Evolutionary conservation across 2,888 invertebrate genomes (phyloP), one percentile per base, ranked within the genome.

Genomic region (Clivina fossor): DNA sequence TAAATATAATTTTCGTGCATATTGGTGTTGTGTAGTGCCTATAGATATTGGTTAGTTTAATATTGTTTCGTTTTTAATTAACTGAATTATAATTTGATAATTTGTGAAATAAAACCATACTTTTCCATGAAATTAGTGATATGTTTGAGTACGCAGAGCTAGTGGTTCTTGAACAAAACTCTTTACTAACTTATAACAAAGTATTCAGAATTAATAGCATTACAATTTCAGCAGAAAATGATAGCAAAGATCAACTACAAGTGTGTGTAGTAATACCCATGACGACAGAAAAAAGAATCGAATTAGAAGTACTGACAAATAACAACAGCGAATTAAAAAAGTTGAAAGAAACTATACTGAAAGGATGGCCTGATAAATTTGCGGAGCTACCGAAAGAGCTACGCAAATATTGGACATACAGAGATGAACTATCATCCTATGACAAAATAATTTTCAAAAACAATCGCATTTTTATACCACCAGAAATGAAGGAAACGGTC

Each of bases 361-460:
- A 19, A 4, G 38, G 38, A 37, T 49, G 24, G 37, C 49, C 49
- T 9, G 33, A 38, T 9, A 40, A 40, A 9, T 24, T 11, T 11
- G 16, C 2, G 4, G 22, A 40, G 5, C 3, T 40, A 40, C 40
- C 40, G 5, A n/a, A 19, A 11, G 11, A 22, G n/a, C 4, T 40
- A 40, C 20, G 15, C 4, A 40, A 40, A 40, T 40, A 40, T 22
- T 22, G 11, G 19, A 5, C 20, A 3, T 37, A 37, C 15, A 37
- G 19, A 18, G 7, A 18, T 20, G 20, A 38, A 4, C 4, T 38
- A 5, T 2, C 38, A 3, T 38, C 8, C 11, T 8, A 43, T 15
- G 26, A 43, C 19, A 8, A 8, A 4, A n/a, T 43, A 11, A 43
- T 43, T 9, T 43, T 43, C 11, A 24, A 24, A 43, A 15, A 28